Percentiles rank a stretch among this genome's conserved stretches.
Evolutionary conservation across 2,113 vertebrate genomes (phyloP).

Genomic region (Piaya cayana): DNA sequence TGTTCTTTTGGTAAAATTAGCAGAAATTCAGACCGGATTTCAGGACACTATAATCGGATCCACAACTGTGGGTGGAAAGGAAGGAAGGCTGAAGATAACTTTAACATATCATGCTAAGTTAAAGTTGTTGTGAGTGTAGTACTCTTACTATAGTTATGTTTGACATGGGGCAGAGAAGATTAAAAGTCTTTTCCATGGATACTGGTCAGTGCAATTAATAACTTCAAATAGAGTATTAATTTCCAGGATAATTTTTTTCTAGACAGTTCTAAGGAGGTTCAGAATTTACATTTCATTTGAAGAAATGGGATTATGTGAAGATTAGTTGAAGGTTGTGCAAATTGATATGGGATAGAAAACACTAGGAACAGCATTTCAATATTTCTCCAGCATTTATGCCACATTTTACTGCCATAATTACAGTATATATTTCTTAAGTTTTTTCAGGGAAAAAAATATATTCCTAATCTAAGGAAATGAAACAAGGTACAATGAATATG

Average conservation of each 20-base stretch:
- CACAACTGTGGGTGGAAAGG: background rate
- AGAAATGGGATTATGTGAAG: background rate
- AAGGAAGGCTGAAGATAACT: conserved; percentile 28
- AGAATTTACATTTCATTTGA: background rate
- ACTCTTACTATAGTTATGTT: background rate
- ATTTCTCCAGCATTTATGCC: background rate
- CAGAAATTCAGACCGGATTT: background rate
- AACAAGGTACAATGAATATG: background rate
- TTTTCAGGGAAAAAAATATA: background rate
- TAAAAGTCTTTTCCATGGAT: background rate
- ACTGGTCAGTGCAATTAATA: background rate
- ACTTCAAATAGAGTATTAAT: background rate
- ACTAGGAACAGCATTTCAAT: background rate
- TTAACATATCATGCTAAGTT: background rate
- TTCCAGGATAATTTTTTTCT: background rate
- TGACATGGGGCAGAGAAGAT: background rate
- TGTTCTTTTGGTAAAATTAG: background rate
- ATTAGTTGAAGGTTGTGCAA: background rate
- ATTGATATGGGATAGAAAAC: background rate
- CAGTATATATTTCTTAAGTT: background rate
- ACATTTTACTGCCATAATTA: background rate
- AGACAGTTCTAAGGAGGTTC: background rate
- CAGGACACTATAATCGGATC: background rate
- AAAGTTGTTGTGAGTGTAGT: background rate
- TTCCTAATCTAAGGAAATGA: background rate